phyloP scores from a whole-genome alignment of 2,797 vertebrate species.

The Galaxias olidus region DNA sequence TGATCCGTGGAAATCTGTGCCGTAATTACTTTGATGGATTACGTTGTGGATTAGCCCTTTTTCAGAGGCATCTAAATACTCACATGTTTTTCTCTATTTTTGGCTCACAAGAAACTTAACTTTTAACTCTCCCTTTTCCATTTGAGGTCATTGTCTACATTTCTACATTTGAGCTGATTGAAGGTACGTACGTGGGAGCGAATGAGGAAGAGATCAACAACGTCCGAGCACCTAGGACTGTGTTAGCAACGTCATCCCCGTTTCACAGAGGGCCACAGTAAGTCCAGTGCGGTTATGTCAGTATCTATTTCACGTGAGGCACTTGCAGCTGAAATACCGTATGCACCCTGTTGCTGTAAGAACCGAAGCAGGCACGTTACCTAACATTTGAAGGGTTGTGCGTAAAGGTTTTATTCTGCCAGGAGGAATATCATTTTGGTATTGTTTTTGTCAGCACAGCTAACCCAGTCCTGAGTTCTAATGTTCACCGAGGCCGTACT shows the following conservation, averaged over 20 bases:
- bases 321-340: no score
- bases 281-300: no score
- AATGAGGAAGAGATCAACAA: neutral
- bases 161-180: neutral
- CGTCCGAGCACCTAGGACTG: neutral
- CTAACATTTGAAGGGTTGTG: constrained; percentile 16
- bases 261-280: constrained; percentile 40
- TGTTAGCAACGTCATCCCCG: constrained; percentile 27
- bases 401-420: constrained; percentile 15
- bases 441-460: constrained; percentile 13
- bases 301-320: no score
- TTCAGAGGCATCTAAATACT: no score
- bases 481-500: neutral
- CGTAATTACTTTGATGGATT: constrained; percentile 15
- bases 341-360: neutral
- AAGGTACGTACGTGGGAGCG: neutral
- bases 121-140: no score
- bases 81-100: no score
- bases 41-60: no score
- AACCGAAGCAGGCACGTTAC: constrained; percentile 3
- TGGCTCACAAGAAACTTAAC: no score
- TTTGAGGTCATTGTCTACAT: no score
- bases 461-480: constrained; percentile 11
- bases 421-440: constrained; percentile 16
- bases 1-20: constrained; percentile 15